Base-by-base conservation (phyloP, 1,140 invertebrate genomes). In the Lepidotrigona ventralis region DNA sequence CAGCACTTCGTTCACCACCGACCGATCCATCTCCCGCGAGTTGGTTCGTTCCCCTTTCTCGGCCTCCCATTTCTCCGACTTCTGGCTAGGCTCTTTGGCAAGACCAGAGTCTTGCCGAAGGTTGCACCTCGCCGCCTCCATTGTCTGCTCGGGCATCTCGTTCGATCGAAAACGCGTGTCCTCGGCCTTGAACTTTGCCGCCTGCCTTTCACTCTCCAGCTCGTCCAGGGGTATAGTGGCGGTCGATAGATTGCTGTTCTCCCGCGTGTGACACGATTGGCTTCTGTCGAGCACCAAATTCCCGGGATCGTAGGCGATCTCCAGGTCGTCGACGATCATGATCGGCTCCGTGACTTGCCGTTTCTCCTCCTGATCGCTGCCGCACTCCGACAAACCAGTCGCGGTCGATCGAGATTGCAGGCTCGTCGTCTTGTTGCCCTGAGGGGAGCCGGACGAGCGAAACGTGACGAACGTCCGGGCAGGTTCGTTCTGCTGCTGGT, bases 1-100 rank as follows among this genome's bases (percentile, higher is more conserved):
- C 8, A 92, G 79, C 33, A 92, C 82, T 72, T 92, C 92, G 66
- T 88, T 92, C n/a, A 92, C 88, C n/a, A 91, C 83, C 4, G 89
- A 74, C 14, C 54, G 80, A 11, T 76, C 79, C 15, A 39, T 66
- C 21, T 86, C 82, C 21, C 76, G 77, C 33, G 60, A 72, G 23
- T 17, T 69, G 9, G 60, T 39, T 6, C 70, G 66, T 39, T 85
- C 84, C 26, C 58, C 58, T 60, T 72, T 64, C 12, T 88, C 68
- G 14, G 4, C 71, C 14, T 39, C 53, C 69, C 29, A 29, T 26
- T 5, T 79, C 8, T 73, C 70, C 26, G 14, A 1, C 19, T 26
- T 79, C 63, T 66, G 60, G 19, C 21, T 23, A 2, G 15, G 19
- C n/a, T 77, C 56, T 29, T 23, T 29, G 3, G 33, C 29, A 17